phyloP scores from a whole-genome alignment of 92 coral and sea anemone genomes.

The Epizoanthus rinbou region DNA sequence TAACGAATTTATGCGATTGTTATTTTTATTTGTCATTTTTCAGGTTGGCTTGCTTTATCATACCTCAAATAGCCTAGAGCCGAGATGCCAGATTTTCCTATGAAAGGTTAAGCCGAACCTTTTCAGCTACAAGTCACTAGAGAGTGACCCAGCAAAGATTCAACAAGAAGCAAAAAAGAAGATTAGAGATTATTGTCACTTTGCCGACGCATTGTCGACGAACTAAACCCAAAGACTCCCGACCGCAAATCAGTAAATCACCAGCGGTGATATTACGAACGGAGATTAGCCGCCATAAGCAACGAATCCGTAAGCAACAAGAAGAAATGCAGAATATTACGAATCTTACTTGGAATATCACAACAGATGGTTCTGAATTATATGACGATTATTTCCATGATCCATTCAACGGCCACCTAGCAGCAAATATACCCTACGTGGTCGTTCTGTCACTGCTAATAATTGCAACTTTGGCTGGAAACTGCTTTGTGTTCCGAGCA shows the following conservation, averaged over 20 bases:
- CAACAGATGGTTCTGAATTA: background rate
- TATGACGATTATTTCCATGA: background rate
- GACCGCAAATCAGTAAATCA: background rate
- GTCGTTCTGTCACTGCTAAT: conserved; percentile 62
- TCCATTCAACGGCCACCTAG: conserved; percentile 12
- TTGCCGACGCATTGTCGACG: background rate
- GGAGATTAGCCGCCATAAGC: background rate
- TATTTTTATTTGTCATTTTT: background rate
- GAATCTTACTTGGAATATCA: background rate
- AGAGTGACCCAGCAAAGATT: background rate
- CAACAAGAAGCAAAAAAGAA: background rate
- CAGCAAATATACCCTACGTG: conserved; percentile 49
- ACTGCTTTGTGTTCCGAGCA: conserved; percentile 77
- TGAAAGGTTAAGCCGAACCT: background rate
- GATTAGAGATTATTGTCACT: background rate
- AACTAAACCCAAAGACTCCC: background rate
- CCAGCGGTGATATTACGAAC: background rate
- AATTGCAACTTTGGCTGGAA: conserved; percentile 68
- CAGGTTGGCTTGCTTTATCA: conserved; percentile 15
- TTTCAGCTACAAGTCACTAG: background rate
- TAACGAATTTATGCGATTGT: background rate
- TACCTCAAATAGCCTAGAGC: conserved; percentile 16
- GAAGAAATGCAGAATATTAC: conserved; percentile 18
- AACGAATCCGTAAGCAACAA: background rate
- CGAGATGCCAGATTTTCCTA: background rate